Evolutionary conservation across 2,113 vertebrate species (phyloP).

Genomic region (Poeciliopsis occidentalis): DNA sequence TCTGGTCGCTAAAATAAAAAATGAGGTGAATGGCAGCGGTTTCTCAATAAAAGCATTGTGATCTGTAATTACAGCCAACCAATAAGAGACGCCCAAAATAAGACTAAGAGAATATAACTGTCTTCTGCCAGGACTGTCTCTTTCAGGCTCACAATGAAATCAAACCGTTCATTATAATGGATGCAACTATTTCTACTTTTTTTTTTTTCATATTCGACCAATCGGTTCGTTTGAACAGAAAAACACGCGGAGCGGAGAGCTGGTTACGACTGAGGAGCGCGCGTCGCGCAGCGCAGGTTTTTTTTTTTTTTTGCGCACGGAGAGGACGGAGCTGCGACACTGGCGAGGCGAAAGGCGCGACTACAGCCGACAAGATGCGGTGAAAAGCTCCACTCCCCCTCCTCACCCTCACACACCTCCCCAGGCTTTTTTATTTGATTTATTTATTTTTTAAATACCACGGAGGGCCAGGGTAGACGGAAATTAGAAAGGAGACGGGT

Average conservation of each 20-base stretch:
- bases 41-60: neutral
- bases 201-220: constrained; percentile 33
- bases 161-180: constrained; percentile 4
- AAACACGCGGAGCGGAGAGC: constrained; percentile 24
- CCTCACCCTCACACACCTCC: too few relatives aligned
- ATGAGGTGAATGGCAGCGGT: neutral
- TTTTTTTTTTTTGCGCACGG: constrained; percentile 39
- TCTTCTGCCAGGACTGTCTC: too few relatives aligned
- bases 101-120: neutral
- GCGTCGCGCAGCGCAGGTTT: constrained; percentile 34
- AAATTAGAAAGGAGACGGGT: neutral
- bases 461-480: constrained; percentile 10
- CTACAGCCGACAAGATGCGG: constrained; percentile 55
- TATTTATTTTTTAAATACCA: neutral
- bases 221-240: constrained; percentile 45
- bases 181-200: constrained; percentile 14
- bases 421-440: neutral
- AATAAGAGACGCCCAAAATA: neutral
- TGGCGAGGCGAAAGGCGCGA: constrained; percentile 27
- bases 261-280: constrained; percentile 41
- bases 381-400: constrained; percentile 21
- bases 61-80: neutral
- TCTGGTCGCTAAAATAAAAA: neutral
- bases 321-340: constrained; percentile 62
- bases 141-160: neutral